Evolutionary conservation across 2,888 invertebrate genomes (phyloP).

Genomic region (Acanthacorydalis orientalis): DNA sequence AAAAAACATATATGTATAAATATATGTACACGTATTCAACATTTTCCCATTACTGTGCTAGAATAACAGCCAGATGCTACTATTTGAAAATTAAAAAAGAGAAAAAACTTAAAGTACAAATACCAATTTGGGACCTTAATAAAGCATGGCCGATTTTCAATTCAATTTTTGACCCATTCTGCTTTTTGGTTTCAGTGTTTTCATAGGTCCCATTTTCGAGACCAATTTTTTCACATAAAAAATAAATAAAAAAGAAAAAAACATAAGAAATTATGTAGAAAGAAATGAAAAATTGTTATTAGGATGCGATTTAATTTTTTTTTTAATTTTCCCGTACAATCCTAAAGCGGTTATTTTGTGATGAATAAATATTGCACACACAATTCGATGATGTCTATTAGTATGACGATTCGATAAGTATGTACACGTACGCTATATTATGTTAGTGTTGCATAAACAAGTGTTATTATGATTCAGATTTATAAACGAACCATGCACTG

Average conservation of each 20-base stretch:
- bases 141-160: slow-evolving; percentile 11
- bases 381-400: slow-evolving; percentile 6
- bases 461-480: too few species aligned
- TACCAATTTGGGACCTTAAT: slow-evolving; percentile 6
- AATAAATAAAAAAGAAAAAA: slow-evolving; percentile 12
- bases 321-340: too few species aligned
- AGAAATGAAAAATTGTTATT: slow-evolving; percentile 7
- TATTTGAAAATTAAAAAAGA: slow-evolving; percentile 3
- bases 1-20: not conserved
- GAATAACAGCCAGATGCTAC: slow-evolving; percentile 5
- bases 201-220: slow-evolving; percentile 16
- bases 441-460: too few species aligned
- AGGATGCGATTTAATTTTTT: too few species aligned
- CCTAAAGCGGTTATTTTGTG: slow-evolving; percentile 1
- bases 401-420: not conserved
- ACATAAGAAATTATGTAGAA: slow-evolving; percentile 12
- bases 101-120: slow-evolving; percentile 7
- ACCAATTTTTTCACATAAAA: slow-evolving; percentile 15
- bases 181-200: slow-evolving; percentile 10
- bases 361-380: slow-evolving; percentile 5
- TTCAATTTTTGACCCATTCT: slow-evolving; percentile 10
- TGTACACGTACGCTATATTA: too few species aligned
- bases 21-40: slow-evolving; percentile 1
- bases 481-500: too few species aligned
- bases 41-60: slow-evolving; percentile 7